Evolutionary conservation across 2,888 invertebrate species (phyloP).

Genomic region (Brachynemurus nebulosus): DNA sequence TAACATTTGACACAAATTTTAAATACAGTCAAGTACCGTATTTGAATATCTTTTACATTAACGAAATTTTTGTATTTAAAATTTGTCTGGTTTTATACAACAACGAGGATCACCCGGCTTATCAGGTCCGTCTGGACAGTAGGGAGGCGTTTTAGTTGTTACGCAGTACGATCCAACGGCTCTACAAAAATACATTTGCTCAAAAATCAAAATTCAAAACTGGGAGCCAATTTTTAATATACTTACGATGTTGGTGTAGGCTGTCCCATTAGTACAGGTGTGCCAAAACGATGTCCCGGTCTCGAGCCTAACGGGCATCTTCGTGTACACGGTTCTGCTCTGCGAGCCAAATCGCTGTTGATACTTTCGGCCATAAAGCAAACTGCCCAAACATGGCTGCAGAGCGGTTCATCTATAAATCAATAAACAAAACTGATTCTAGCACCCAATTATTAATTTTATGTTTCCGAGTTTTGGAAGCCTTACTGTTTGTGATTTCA

Average conservation of each 20-base stretch:
- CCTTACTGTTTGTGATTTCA: constrained; percentile 51
- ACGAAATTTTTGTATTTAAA: neutral
- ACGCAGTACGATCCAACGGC: constrained; percentile 57
- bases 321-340: constrained; percentile 57
- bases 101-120: constrained; percentile 51
- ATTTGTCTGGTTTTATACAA: constrained; percentile 34
- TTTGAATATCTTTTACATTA: neutral
- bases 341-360: constrained; percentile 36
- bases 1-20: too few species aligned
- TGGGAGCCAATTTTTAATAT: neutral
- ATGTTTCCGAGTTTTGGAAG: neutral
- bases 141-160: constrained; percentile 49
- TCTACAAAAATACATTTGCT: constrained; percentile 25
- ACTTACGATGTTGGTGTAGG: constrained; percentile 52
- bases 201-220: neutral
- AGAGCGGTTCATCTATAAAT: constrained; percentile 49
- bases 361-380: constrained; percentile 69
- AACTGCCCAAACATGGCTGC: constrained; percentile 68
- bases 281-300: constrained; percentile 36
- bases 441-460: neutral
- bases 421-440: neutral
- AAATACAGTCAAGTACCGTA: too few species aligned
- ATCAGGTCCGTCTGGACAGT: constrained; percentile 44
- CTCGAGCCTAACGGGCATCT: constrained; percentile 52
- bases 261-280: constrained; percentile 53